Base-by-base conservation (phyloP, 2,888 invertebrate genomes). In the Agonum fuliginosum region DNA sequence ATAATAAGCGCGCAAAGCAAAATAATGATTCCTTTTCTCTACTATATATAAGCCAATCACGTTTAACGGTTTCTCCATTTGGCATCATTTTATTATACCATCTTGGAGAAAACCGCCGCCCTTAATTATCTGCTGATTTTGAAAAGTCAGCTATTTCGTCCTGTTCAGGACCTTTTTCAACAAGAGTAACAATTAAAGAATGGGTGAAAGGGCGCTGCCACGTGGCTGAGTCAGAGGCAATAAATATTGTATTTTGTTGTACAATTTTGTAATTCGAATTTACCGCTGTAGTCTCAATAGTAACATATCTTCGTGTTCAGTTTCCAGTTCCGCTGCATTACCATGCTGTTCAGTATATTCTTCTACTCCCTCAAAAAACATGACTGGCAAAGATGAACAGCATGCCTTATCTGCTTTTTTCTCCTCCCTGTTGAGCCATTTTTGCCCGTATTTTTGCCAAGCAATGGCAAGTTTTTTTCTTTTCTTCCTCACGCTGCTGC, bases 1-100 rank as follows among this genome's bases (percentile, higher is more conserved):
- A 72, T 22, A 72, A 54, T 54, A 72, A 72, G 30, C 72, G 54
- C n/a, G 27, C 10, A 54, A 72, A 72, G 30, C 72, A 72, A 72
- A 54, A 54, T 34, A 72, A 72, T 30, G 72, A 43, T 27, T 54
- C 17, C 17, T 72, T 51, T 24, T 17, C 8, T 30, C 20, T 72
- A 30, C 72, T 72, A 54, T 27, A 72, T 43, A 72, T 72, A 72
- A 72, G 72, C 54, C 54, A 72, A 72, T 72, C 72, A n/a, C 54
- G 72, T 72, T 34, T 72, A 10, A 72, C 54, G 19, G 69, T 17
- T 69, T 69, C 69, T 69, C 41, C 69, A 69, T 69, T 69, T 34
- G 43, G 69, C n/a, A 69, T 69, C 19, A 69, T 69, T 69, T 69
- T 69, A 41, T 8, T 6, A 69, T 41, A 69, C 69, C 43, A 69